Conservation (phyloP, 2,113 vertebrate genomes). For the Epinephelus lanceolatus region DNA sequence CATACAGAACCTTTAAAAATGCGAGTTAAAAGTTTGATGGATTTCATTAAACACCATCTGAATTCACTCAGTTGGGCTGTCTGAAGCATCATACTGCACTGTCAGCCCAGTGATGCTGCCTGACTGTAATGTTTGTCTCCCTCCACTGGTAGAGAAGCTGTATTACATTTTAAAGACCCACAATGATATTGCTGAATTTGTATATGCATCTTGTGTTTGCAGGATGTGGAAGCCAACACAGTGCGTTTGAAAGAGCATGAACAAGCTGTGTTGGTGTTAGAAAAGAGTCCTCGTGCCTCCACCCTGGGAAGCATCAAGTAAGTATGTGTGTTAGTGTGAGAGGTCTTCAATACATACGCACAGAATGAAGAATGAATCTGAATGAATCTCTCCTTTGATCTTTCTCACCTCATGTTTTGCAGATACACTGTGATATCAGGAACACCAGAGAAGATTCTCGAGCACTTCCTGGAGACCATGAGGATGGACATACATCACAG, state of each 20-base stretch:
- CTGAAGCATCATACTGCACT: background rate
- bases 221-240: conserved; percentile 99
- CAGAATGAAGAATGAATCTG: background rate
- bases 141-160: conserved; percentile 41
- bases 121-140: conserved; percentile 56
- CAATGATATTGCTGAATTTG: background rate
- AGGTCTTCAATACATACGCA: background rate
- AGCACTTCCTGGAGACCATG: conserved; percentile 98
- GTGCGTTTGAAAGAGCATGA: conserved; percentile 98
- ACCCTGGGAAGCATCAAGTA: conserved; percentile 90
- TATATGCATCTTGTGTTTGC: conserved; percentile 52
- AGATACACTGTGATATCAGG: conserved; percentile 99
- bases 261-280: conserved; percentile 96
- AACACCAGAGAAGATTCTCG: conserved; percentile 98
- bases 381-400: too few relatives aligned
- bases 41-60: background rate
- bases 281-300: conserved; percentile 94
- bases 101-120: background rate
- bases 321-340: conserved; percentile 59
- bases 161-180: conserved; percentile 16
- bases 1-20: too few relatives aligned
- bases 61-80: background rate
- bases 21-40: background rate
- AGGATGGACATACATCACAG: conserved; percentile 92
- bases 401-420: background rate